Base-by-base conservation (phyloP, 1,140 invertebrate genomes). In the Conus betulinus region DNA sequence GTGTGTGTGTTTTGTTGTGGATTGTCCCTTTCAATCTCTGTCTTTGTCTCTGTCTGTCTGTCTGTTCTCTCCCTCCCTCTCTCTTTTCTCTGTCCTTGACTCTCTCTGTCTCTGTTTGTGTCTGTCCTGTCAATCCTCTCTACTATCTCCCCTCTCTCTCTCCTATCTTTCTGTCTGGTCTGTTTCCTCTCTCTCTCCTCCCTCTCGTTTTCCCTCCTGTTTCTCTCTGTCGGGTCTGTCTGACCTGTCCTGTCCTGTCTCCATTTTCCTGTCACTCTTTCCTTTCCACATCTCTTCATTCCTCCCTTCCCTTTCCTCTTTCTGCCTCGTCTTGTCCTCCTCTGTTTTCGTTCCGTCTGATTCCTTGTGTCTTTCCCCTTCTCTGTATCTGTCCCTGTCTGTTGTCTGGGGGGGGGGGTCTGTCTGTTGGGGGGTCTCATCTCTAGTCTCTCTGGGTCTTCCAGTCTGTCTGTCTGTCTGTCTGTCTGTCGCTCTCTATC, bases 181-280 rank as follows among this genome's bases (percentile, higher is more conserved):
- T 63, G 10, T 63, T 63, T 63, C 11, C 78, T 39, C 23, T 23
- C 78, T 79, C 78, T 79, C 78, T 83, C 8, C n/a, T n/a, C 27
- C n/a, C 17, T 79, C 17, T 78, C 17, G 57, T 17, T 7, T 63
- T 63, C 17, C 4, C 60, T 63, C 17, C 17, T 63, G 1, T 11
- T 10, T 51, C 74, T 55, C 71, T 87, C 60, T 20, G 0, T 63
- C 60, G 17, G 1, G 1, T 63, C 17, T 20, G 0, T 20, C 17
- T 20, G 0, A 17, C 55, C 74, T 87, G 71, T 87, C 86, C 20
- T 39, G 6, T 67, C 51, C 86, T 87, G 17, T 78, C 86, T 78
- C 55, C n/a, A 51, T 84, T 78, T 83, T 39, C n/a, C 71, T 78
- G 63, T 52, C 71, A 5, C 71, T 27, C 86, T 78, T 67, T 27